phyloP scores from a whole-genome alignment of 2,113 vertebrate genomes.

The Alosa alosa region DNA sequence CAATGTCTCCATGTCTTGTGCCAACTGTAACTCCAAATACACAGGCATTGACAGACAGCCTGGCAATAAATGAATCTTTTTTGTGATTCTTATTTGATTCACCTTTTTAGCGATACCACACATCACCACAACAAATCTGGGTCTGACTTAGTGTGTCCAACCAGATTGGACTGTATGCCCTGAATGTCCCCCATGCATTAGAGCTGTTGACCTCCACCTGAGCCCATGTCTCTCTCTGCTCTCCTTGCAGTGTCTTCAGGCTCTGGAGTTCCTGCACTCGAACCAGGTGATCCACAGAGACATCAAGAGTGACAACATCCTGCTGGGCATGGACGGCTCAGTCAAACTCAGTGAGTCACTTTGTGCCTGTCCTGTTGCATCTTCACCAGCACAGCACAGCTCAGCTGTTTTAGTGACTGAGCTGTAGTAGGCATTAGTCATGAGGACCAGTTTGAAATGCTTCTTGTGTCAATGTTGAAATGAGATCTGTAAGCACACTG shows the following conservation, averaged over 20 bases:
- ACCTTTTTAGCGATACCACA: background rate
- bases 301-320: constrained; percentile 98
- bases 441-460: background rate
- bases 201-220: too few species aligned
- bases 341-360: constrained; percentile 90
- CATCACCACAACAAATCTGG: too few species aligned
- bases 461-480: background rate
- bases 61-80: background rate
- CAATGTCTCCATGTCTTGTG: too few species aligned
- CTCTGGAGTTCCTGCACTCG: constrained; percentile 93
- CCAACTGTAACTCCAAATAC: background rate
- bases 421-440: background rate
- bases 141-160: too few species aligned
- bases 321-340: constrained; percentile 95
- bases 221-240: background rate
- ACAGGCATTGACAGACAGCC: background rate
- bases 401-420: too few species aligned
- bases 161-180: too few species aligned
- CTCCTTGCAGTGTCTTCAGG: constrained; percentile 86
- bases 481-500: background rate
- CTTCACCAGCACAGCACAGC: too few species aligned
- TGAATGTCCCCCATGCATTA: too few species aligned
- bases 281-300: constrained; percentile 98
- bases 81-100: background rate
- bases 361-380: background rate